Evolutionary conservation across 2,888 invertebrate species (phyloP).

Genomic region (Chrysolina haemoptera): DNA sequence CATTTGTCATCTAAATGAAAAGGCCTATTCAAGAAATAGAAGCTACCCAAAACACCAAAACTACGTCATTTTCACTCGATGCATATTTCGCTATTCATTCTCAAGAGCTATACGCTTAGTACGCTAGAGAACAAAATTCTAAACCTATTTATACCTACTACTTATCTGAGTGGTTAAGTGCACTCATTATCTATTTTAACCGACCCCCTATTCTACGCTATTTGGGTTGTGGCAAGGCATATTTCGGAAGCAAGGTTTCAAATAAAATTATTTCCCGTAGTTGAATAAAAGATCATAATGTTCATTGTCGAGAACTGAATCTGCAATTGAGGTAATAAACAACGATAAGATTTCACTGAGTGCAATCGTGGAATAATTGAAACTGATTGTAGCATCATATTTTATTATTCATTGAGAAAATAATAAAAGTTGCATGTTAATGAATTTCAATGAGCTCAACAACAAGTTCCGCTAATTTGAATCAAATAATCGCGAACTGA

Average conservation of each 20-base stretch:
- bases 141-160: too few relatives aligned
- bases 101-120: too few relatives aligned
- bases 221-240: too few relatives aligned
- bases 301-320: conserved; percentile 12
- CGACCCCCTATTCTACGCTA: too few relatives aligned
- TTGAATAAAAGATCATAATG: background rate
- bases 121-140: too few relatives aligned
- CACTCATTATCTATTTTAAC: too few relatives aligned
- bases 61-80: too few relatives aligned
- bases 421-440: conserved; percentile 19
- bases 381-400: conserved; percentile 9
- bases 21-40: too few relatives aligned
- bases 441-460: conserved; percentile 17
- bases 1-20: too few relatives aligned
- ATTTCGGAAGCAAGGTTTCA: background rate
- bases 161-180: too few relatives aligned
- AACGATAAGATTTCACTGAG: background rate
- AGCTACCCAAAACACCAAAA: too few relatives aligned
- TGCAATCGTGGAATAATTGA: conserved; percentile 19
- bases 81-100: too few relatives aligned
- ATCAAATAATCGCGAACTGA: conserved; percentile 1
- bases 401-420: conserved; percentile 21
- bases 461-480: background rate
- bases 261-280: background rate
- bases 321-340: conserved; percentile 17